Conservation (phyloP, 23 tunicate genomes). For the Styela plicata region DNA sequence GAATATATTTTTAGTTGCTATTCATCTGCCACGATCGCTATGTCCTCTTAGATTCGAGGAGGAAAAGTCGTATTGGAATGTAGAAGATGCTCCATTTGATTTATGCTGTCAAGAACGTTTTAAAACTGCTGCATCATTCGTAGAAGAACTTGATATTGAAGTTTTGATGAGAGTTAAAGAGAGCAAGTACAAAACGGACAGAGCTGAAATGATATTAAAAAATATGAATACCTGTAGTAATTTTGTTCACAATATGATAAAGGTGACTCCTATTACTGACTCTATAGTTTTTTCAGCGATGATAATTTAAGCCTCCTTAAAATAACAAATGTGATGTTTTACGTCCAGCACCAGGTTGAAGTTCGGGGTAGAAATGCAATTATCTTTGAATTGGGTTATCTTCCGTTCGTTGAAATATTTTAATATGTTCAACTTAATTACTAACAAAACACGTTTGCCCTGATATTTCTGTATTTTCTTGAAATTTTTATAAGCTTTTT, state of each 20-base stretch:
- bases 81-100: slow-evolving; percentile 45
- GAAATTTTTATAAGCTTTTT: no score
- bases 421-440: no score
- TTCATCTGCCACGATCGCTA: slow-evolving; percentile 40
- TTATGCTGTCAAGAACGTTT: slow-evolving; percentile 37
- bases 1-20: slow-evolving; percentile 17
- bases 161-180: not conserved
- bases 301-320: no score
- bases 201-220: not conserved
- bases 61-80: slow-evolving; percentile 42
- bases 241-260: slow-evolving; percentile 3
- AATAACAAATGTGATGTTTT: no score
- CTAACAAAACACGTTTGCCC: no score
- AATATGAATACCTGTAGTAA: not conserved
- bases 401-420: no score
- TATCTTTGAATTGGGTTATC: no score
- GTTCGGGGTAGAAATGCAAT: no score
- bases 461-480: no score
- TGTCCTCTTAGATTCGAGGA: slow-evolving; percentile 41
- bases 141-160: slow-evolving; percentile 15
- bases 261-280: slow-evolving; percentile 13
- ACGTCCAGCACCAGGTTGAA: no score
- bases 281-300: no score
- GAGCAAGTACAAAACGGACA: not conserved
- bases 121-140: slow-evolving; percentile 1